Base-by-base conservation (phyloP, 2,888 invertebrate genomes). In the Meghimatium bilineatum region DNA sequence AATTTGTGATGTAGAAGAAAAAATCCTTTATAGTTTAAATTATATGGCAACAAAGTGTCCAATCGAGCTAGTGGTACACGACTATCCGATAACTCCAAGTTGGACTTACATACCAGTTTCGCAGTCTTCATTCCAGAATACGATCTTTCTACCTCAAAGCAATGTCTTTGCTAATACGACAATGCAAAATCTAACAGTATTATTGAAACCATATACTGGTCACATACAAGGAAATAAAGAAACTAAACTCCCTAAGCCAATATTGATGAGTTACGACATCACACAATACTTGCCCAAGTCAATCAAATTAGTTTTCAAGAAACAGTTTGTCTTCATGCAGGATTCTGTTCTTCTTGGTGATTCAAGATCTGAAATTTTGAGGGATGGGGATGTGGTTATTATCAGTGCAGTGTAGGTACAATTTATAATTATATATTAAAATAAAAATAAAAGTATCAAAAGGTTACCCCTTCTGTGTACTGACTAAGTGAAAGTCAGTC, bases 381-480 rank as follows among this genome's bases (percentile, higher is more conserved):
- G 77, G 60, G 77, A 77, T 29, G n/a, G 63, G 63, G 77, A 77
- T 38, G 44, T 77, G 20, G 36, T 77, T 36, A 38, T 38, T 34
- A 38, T 77, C 63, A 66, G n/a, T 77, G 44, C 77, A 1, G 34
- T 66, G 77, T 77, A 77, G 66, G 77, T 77, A 36, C 56, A 56
- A 12, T 56, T 56, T 17, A 56, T 44, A 44, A 44, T 44, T 44
- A 44, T 44, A 5, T 8, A 12, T 44, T 8, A 44, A n/a, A n/a
- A n/a, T n/a, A n/a, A n/a, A n/a, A n/a, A n/a, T n/a, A n/a, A n/a
- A n/a, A n/a, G n/a, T n/a, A n/a, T n/a, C n/a, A n/a, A n/a, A n/a
- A n/a, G n/a, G n/a, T n/a, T n/a, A n/a, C n/a, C n/a, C n/a, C n/a
- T n/a, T n/a, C n/a, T n/a, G n/a, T n/a, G n/a, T n/a, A n/a, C n/a